Base-by-base conservation (phyloP, 1,140 invertebrate species). In the Lasaia peninsularis region DNA sequence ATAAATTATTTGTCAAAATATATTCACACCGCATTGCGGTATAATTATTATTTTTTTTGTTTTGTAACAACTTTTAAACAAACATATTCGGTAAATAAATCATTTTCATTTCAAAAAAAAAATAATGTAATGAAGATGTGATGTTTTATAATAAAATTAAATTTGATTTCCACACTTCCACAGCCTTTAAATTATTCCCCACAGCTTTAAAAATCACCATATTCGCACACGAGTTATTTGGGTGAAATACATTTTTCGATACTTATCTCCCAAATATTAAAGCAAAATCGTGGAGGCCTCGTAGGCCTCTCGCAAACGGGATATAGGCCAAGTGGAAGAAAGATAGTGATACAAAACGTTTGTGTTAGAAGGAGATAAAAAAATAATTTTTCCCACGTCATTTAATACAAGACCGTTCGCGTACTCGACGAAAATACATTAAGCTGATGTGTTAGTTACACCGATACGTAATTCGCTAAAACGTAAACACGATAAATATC, bases 371-470 rank as follows among this genome's bases (percentile, higher is more conserved):
- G 52, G 55, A 49, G 67, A 70, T 28, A 44, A 60, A 60, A 56
- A 54, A 65, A 67, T 63, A 71, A 65, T 77, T 77, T 77, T 77
- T 80, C 69, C 62, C 74, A 80, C 74, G 62, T 77, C 72, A 73
- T 75, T 77, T 80, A 73, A 73, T 75, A 68, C 62, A 59, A 63
- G 53, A 63, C 60, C 62, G 60, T 35, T 55, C 51, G 63, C 59
- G 62, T 53, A 65, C 59, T 56, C 55, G 50, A 63, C 60, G 69
- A 71, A 75, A 79, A 79, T 72, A 75, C 72, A 73, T 73, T 75
- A 70, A 62, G 65, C 56, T 48, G 28, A 52, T 63, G 59, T 48
- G 49, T 16, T 53, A 50, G 14, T 75, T 52, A 79, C 69, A 77
- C 67, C 64, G 67, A 56, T 8, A 50, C 32, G 52, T 40, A 40